phyloP scores from a whole-genome alignment of 2,888 invertebrate genomes.

The Microctonus aethiopoides region DNA sequence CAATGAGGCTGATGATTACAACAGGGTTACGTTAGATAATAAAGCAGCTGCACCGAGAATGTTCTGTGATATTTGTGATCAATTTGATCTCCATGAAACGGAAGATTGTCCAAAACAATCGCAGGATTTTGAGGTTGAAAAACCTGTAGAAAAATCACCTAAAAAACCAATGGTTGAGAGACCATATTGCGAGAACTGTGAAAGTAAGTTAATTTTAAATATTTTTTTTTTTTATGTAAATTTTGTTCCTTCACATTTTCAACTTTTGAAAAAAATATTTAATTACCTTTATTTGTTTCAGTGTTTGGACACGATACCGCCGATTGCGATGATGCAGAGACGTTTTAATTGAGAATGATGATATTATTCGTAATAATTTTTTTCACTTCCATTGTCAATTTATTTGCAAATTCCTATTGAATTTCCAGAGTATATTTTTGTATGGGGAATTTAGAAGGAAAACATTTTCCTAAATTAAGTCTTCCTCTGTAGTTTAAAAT shows the following conservation, averaged over 20 bases:
- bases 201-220: too few relatives aligned
- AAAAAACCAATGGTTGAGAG: slow-evolving; percentile 68
- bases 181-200: slow-evolving; percentile 93
- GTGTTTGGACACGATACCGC: slow-evolving; percentile 90
- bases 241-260: slow-evolving; percentile 18
- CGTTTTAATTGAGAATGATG: slow-evolving; percentile 71
- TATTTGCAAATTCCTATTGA: slow-evolving; percentile 50
- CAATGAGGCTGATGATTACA: slow-evolving; percentile 67
- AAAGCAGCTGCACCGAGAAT: slow-evolving; percentile 77
- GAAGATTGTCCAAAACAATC: slow-evolving; percentile 95
- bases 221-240: too few relatives aligned
- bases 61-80: slow-evolving; percentile 98
- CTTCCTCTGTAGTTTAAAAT: slow-evolving; percentile 29
- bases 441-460: slow-evolving; percentile 36
- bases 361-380: slow-evolving; percentile 10
- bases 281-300: slow-evolving; percentile 68
- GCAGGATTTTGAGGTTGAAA: slow-evolving; percentile 69
- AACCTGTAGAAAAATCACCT: slow-evolving; percentile 66
- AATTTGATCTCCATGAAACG: slow-evolving; percentile 96
- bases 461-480: slow-evolving; percentile 32
- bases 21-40: slow-evolving; percentile 61
- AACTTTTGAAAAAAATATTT: not conserved
- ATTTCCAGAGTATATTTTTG: slow-evolving; percentile 51
- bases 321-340: slow-evolving; percentile 88
- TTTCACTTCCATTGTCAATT: slow-evolving; percentile 30